Conservation (phyloP, 2,888 invertebrate species). For the Lithodes maja region DNA sequence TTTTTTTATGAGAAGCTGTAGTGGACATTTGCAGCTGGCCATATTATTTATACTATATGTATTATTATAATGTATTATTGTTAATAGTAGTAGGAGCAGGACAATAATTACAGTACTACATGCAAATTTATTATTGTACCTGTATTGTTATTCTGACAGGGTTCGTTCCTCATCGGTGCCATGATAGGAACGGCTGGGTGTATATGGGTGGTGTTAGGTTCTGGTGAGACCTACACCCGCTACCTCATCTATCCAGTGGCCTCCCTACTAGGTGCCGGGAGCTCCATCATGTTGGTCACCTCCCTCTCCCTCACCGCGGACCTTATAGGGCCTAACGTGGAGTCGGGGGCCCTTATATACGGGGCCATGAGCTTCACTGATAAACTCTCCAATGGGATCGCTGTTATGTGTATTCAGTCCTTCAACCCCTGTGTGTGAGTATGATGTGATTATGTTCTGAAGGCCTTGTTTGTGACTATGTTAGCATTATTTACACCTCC, state of each 20-base stretch:
- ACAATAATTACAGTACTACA: too few species aligned
- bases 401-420: constrained; percentile 89
- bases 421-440: constrained; percentile 78
- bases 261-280: constrained; percentile 85
- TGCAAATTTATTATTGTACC: too few species aligned
- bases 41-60: too few species aligned
- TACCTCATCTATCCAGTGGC: constrained; percentile 84
- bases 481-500: too few species aligned
- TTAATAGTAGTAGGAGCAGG: too few species aligned
- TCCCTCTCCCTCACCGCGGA: constrained; percentile 92
- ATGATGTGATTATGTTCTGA: too few species aligned
- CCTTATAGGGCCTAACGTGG: constrained; percentile 88
- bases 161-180: constrained; percentile 82
- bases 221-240: constrained; percentile 76
- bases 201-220: constrained; percentile 78
- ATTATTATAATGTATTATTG: too few species aligned
- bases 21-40: too few species aligned
- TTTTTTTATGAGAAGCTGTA: too few species aligned
- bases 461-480: too few species aligned
- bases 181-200: constrained; percentile 77
- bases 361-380: constrained; percentile 95
- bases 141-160: too few species aligned
- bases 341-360: constrained; percentile 92
- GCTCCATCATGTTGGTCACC: constrained; percentile 90
- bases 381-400: constrained; percentile 91